Conservation (phyloP, 2,888 invertebrate species). For the Eudasyphora cyanicolor region DNA sequence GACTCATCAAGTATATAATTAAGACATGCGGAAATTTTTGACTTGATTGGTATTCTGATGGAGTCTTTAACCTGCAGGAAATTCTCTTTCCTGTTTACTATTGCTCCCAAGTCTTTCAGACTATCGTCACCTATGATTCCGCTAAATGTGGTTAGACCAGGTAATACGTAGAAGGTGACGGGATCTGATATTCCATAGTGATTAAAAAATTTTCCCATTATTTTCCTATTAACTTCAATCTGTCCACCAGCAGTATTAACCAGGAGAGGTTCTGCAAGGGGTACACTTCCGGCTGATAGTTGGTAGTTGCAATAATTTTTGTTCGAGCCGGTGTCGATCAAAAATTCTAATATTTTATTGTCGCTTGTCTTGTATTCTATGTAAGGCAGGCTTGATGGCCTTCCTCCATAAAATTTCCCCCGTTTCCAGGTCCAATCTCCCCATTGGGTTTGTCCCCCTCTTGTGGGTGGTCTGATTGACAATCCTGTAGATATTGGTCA, state of each 20-base stretch:
- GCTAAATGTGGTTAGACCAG: slow-evolving; percentile 50
- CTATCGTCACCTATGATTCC: slow-evolving; percentile 65
- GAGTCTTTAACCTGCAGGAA: background rate
- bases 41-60: background rate
- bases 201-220: slow-evolving; percentile 10
- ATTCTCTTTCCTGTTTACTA: slow-evolving; percentile 61
- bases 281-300: background rate
- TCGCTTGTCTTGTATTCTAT: background rate
- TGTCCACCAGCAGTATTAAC: slow-evolving; percentile 16
- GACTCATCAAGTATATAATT: slow-evolving; percentile 14
- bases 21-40: background rate
- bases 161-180: slow-evolving; percentile 51
- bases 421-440: background rate
- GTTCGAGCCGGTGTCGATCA: slow-evolving; percentile 15
- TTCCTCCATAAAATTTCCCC: slow-evolving; percentile 21
- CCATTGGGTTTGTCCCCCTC: background rate
- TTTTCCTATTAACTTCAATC: background rate
- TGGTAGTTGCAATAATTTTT: slow-evolving; percentile 1
- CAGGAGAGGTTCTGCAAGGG: background rate
- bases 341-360: background rate
- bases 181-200: background rate
- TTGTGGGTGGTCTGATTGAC: background rate
- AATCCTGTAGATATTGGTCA: background rate
- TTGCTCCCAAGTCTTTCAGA: slow-evolving; percentile 55
- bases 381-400: slow-evolving; percentile 32